Evolutionary conservation across 2,797 vertebrate species (phyloP).

Genomic region (Heteromormyrus szaboi): DNA sequence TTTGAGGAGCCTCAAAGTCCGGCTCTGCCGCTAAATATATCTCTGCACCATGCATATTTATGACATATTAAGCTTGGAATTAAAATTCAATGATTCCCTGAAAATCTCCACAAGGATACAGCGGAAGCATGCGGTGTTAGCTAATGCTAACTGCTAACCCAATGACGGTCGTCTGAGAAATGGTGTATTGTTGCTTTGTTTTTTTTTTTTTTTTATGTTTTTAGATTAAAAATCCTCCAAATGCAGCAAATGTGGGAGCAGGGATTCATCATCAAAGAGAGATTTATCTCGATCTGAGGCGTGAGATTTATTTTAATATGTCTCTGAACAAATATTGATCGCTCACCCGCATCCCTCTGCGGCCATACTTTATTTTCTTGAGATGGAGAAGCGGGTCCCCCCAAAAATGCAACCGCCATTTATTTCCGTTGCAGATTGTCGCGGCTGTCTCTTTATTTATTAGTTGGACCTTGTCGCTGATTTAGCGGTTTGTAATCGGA

Average conservation of each 20-base stretch:
- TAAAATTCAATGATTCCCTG: neutral
- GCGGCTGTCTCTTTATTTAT: neutral
- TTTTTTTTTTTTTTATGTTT: neutral
- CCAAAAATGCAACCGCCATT: neutral
- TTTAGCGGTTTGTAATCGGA: constrained; percentile 10
- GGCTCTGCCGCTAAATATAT: neutral
- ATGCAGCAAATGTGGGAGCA: neutral
- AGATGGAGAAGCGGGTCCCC: neutral
- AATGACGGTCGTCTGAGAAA: neutral
- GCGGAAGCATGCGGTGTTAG: neutral
- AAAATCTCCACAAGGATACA: neutral
- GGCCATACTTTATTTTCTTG: neutral
- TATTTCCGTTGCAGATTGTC: constrained; percentile 12
- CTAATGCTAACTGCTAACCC: neutral
- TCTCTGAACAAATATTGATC: neutral
- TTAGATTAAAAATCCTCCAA: constrained; percentile 6
- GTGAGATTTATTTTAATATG: constrained; percentile 1
- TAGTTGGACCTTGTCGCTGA: constrained; percentile 9
- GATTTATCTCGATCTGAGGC: neutral
- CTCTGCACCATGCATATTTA: neutral
- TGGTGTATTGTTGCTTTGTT: neutral
- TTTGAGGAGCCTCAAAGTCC: neutral
- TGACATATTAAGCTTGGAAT: constrained; percentile 4
- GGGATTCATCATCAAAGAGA: constrained; percentile 8
- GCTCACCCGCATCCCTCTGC: neutral